phyloP scores from a whole-genome alignment of 2,113 vertebrate species.

The Empidonax alnorum region DNA sequence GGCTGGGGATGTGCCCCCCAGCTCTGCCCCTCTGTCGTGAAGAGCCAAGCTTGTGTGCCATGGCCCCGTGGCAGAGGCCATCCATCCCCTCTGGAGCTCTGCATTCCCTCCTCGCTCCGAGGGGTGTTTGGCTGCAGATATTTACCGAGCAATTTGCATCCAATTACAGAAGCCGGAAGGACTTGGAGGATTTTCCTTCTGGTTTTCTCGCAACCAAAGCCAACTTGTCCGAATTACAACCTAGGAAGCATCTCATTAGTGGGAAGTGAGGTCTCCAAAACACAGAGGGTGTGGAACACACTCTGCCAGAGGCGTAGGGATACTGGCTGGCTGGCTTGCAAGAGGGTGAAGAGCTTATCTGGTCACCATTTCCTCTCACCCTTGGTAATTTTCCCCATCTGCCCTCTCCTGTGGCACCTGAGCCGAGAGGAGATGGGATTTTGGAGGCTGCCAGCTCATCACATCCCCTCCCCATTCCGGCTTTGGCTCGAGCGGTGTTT shows the following conservation, averaged over 20 bases:
- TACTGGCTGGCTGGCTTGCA: fast-evolving
- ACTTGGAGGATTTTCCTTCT: slow-evolving; percentile 41
- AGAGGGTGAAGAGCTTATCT: background rate
- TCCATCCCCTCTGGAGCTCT: background rate
- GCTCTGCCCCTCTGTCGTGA: background rate
- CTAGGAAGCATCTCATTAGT: slow-evolving; percentile 51
- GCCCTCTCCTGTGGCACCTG: background rate
- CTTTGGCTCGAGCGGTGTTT: background rate
- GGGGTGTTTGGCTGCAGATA: slow-evolving; percentile 20
- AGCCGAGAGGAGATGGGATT: background rate
- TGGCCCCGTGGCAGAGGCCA: background rate
- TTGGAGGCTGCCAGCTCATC: background rate
- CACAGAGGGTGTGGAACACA: background rate
- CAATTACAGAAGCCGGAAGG: slow-evolving; percentile 21
- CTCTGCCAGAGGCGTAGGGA: background rate
- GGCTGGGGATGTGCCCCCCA: background rate
- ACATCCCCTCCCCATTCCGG: fast-evolving
- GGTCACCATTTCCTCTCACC: background rate
- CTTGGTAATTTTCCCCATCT: background rate
- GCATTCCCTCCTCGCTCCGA: background rate
- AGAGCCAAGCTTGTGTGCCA: background rate
- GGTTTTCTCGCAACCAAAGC: slow-evolving; percentile 25
- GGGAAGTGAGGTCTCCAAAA: slow-evolving; percentile 36
- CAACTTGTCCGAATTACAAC: slow-evolving; percentile 31
- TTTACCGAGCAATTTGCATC: background rate